Conservation (phyloP, 2,113 vertebrate species). For the Alligator sinensis region DNA sequence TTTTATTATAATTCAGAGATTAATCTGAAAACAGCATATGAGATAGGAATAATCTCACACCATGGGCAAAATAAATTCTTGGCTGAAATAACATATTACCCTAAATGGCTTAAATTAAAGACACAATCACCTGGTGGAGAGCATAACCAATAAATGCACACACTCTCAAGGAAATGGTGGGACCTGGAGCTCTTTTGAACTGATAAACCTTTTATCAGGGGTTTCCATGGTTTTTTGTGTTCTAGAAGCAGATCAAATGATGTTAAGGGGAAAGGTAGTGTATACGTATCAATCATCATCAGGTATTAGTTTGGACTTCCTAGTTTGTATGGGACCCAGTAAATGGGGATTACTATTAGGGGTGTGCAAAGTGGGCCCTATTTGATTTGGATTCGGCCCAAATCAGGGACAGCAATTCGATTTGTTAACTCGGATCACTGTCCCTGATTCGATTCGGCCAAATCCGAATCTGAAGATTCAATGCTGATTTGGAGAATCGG, state of each 20-base stretch:
- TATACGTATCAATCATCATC: neutral
- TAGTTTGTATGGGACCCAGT: neutral
- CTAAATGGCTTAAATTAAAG: neutral
- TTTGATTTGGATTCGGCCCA: neutral
- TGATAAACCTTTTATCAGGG: neutral
- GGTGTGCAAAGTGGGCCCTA: accelerated
- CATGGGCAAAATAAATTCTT: neutral
- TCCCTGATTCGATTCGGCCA: no score
- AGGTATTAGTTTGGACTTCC: neutral
- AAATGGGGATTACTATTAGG: neutral
- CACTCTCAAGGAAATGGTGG: neutral
- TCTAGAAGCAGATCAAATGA: neutral
- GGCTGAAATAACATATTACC: neutral
- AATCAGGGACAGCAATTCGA: no score
- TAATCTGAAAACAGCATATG: neutral
- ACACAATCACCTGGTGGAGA: neutral
- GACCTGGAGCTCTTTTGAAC: neutral
- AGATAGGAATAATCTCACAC: neutral
- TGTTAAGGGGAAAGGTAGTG: neutral
- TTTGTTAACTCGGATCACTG: no score
- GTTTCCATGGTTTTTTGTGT: neutral
- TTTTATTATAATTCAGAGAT: neutral
- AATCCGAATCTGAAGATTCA: no score
- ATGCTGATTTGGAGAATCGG: no score
- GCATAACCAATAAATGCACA: neutral